Evolutionary conservation across 2,797 vertebrate species (phyloP), one percentile per base, ranked within the genome.

Genomic region (Falco novaeseelandiae): DNA sequence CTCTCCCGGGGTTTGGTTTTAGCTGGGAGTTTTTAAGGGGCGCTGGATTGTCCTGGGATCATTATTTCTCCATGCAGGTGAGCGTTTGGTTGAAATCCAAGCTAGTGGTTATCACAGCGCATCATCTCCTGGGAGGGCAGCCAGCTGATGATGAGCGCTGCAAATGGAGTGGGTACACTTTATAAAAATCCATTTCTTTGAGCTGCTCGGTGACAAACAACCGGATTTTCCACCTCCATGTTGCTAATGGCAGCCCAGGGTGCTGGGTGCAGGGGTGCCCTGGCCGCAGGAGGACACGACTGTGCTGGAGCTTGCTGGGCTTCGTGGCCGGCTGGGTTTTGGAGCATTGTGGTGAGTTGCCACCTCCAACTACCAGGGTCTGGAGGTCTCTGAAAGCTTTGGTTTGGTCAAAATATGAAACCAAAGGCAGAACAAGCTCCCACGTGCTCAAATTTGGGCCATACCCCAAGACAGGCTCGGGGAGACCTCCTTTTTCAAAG

Each of bases 81-180:
- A 79, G 25, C 6, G 8, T 30, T 34, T 46, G 12, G 7, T 81
- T 84, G 69, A 72, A 79, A 93, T 16, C 26, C 67, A 32, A 77
- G 46, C 18, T n/a, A 16, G 36, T 5, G 1, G 27, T 38, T 27
- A 42, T 46, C 19, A 2, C 19, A 26, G 49, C 22, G 7, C 19
- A 17, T 26, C 77, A 6, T 18, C 71, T 69, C 62, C 54, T 0
- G 0, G 70, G 44, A 0, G 1, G 32, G 26, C 61, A 71, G 65
- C 10, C 0, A 5, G 66, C 44, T 71, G 57, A 84, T 14, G 32
- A 32, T 4, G 1, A 1, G 36, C 21, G 44, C 48, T 48, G 9
- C 1, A 1, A 58, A 32, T 3, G 12, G 46, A 72, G n/a, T 4
- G 58, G 42, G n/a, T 6, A 22, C 5, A 2, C 38, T 80, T 81